These are phyloP conservation scores for Podarcis lilfordi DNA, from an alignment of 2,797 vertebrate species.

Conservation along the genomic window DNA sequence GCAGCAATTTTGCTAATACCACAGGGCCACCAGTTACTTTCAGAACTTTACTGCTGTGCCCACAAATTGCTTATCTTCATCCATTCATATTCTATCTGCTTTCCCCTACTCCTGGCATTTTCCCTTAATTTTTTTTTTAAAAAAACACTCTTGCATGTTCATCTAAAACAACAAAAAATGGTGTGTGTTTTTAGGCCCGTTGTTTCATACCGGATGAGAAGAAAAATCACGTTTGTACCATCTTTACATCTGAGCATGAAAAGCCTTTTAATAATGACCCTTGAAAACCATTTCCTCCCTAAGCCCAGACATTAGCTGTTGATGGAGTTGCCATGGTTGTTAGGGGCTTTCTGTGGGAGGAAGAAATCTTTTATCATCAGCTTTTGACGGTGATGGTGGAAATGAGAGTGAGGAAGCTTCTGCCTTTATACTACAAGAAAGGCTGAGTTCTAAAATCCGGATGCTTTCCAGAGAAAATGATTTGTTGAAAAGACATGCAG, in stretches of 20 bases:
- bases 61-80: constrained; percentile 52
- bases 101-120: constrained; percentile 25
- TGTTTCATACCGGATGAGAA: constrained; percentile 29
- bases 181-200: constrained; percentile 9
- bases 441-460: constrained; percentile 73
- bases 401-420: constrained; percentile 58
- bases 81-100: constrained; percentile 31
- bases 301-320: constrained; percentile 54
- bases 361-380: constrained; percentile 78
- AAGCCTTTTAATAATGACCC: constrained; percentile 38
- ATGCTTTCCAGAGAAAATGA: constrained; percentile 53
- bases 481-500: constrained; percentile 37
- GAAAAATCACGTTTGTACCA: constrained; percentile 21
- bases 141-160: constrained; percentile 3
- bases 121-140: not conserved
- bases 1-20: constrained; percentile 47
- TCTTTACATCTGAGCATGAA: constrained; percentile 44
- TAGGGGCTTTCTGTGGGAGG: constrained; percentile 70
- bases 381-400: constrained; percentile 77
- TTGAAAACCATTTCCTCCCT: constrained; percentile 38
- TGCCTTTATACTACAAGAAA: constrained; percentile 67
- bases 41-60: constrained; percentile 19
- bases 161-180: not conserved
- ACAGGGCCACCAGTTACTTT: constrained; percentile 42
- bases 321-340: constrained; percentile 75